phyloP scores from a whole-genome alignment of 1,140 invertebrate species.

The Cherax quadricarinatus region DNA sequence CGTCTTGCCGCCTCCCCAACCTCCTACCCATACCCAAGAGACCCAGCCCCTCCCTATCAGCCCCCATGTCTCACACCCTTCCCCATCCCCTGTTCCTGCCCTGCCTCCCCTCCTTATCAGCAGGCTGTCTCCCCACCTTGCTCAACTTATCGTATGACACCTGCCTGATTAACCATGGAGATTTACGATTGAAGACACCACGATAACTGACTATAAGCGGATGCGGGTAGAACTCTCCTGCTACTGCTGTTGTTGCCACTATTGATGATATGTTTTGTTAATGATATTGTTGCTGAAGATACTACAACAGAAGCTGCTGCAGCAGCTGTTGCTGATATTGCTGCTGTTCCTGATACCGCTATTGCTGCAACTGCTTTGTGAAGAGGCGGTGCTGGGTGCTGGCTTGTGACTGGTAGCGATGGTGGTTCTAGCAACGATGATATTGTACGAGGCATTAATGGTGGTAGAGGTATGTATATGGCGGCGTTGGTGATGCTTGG shows the following conservation, averaged over 20 bases:
- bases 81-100: background rate
- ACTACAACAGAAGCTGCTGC: background rate
- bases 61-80: background rate
- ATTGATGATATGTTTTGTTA: background rate
- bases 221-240: background rate
- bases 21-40: background rate
- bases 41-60: background rate
- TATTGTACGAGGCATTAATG: background rate
- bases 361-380: background rate
- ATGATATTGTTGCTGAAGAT: background rate
- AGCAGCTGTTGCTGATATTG: background rate
- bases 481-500: background rate
- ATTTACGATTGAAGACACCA: conserved; percentile 24
- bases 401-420: background rate
- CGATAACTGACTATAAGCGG: background rate
- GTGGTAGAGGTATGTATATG: background rate
- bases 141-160: conserved; percentile 24
- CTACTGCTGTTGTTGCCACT: background rate
- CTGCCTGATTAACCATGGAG: conserved; percentile 17
- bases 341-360: background rate
- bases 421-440: background rate
- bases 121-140: conserved; percentile 7
- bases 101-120: background rate
- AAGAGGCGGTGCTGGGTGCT: too few species aligned
- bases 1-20: background rate